A percentile compares a stretch with the other conserved stretches of the same genome.
These are phyloP conservation scores for Crotalus viridis DNA, from an alignment of 2,113 vertebrate species.

Conservation along the genomic window DNA sequence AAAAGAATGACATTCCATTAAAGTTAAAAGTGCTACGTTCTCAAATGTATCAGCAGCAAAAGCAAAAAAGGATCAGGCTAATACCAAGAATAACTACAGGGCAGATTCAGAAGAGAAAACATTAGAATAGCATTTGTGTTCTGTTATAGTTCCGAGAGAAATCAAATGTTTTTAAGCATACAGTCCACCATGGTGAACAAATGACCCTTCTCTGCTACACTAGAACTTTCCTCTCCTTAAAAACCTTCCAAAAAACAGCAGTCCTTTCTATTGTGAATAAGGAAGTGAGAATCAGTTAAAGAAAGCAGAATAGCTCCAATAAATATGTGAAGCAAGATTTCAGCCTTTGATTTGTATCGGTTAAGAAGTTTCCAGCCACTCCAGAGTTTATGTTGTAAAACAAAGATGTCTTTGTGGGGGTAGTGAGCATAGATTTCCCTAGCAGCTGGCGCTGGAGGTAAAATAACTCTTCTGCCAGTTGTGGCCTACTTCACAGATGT, in stretches of 20 bases:
- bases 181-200: not conserved
- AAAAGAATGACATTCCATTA: not conserved
- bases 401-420: constrained; percentile 68
- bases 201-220: not conserved
- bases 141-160: not conserved
- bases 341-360: constrained; percentile 55
- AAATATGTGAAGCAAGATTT: constrained; percentile 43
- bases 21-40: not conserved
- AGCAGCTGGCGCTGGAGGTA: constrained; percentile 73
- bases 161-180: not conserved
- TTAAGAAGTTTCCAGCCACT: constrained; percentile 58
- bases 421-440: constrained; percentile 66
- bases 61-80: not conserved
- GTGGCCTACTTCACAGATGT: constrained; percentile 72
- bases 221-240: not conserved
- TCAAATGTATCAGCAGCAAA: not conserved
- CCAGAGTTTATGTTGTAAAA: constrained; percentile 60
- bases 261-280: not conserved
- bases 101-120: not conserved
- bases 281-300: not conserved
- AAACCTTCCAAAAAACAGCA: not conserved
- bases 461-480: constrained; percentile 72
- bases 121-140: not conserved
- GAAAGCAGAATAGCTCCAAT: not conserved
- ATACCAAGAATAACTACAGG: not conserved